Evolutionary conservation across 2,888 invertebrate genomes (phyloP).

Genomic region (Drosophila fungiperda): DNA sequence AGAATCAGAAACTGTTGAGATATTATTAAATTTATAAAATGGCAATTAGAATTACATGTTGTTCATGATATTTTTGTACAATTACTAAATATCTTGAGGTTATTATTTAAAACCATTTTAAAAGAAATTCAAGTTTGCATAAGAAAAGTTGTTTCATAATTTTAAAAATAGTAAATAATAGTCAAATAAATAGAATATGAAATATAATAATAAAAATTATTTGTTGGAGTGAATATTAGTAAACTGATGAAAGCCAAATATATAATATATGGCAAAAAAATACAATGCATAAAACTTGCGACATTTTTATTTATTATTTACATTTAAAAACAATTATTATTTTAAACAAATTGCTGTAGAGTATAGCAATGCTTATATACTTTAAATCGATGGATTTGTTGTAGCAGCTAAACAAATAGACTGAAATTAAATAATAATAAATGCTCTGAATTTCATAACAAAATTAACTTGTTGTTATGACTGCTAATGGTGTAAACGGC

Average conservation of each 20-base stretch:
- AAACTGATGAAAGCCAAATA: neutral
- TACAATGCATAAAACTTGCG: neutral
- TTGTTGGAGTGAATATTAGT: neutral
- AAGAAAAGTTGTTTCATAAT: neutral
- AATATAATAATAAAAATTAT: neutral
- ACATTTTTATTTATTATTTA: neutral
- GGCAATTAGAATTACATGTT: neutral
- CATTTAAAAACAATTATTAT: neutral
- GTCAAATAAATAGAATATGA: neutral
- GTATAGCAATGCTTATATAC: neutral
- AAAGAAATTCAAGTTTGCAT: neutral
- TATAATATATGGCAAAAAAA: neutral
- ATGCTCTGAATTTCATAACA: slow-evolving; percentile 65
- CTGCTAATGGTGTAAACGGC: slow-evolving; percentile 38
- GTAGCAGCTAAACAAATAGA: slow-evolving; percentile 54
- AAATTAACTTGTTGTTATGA: slow-evolving; percentile 33
- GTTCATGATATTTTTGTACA: neutral
- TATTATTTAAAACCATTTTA: rapidly evolving
- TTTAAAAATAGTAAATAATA: neutral
- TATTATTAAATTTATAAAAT: neutral
- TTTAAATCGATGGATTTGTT: slow-evolving; percentile 20
- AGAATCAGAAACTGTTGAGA: neutral
- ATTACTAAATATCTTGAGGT: neutral
- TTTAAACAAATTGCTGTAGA: neutral
- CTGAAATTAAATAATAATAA: slow-evolving; percentile 60